A percentile compares a stretch with the other conserved stretches of the same genome.
phyloP scores from a whole-genome alignment of 2,113 vertebrate genomes.

The Ailurus styani region DNA sequence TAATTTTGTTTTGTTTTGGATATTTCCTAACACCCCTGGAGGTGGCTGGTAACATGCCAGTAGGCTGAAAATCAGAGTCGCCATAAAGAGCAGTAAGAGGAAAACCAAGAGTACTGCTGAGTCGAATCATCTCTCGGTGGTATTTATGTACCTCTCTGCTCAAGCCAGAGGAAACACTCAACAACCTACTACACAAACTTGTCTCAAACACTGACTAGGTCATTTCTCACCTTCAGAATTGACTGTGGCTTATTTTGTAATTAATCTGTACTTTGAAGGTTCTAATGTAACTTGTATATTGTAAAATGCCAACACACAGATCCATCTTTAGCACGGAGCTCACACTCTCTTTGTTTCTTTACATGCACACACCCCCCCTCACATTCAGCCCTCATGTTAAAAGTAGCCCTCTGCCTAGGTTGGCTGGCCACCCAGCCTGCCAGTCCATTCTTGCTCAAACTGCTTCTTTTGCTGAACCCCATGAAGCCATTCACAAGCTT shows the following conservation, averaged over 20 bases:
- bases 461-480: not conserved
- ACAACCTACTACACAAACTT: not conserved
- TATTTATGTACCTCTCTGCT: not conserved
- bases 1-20: constrained; percentile 22
- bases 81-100: not conserved
- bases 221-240: not conserved
- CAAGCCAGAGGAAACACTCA: not conserved
- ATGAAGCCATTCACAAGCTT: not conserved
- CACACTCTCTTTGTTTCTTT: not conserved
- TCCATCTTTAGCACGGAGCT: not conserved
- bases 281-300: not conserved
- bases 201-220: not conserved
- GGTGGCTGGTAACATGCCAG: not conserved
- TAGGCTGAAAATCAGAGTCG: not conserved
- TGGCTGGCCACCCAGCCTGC: not conserved
- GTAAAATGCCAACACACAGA: constrained; percentile 11
- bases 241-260: not conserved
- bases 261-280: not conserved
- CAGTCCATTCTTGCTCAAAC: not conserved
- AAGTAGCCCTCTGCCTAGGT: not conserved
- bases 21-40: constrained; percentile 15
- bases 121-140: not conserved
- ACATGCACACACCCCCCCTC: not conserved
- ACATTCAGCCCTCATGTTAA: not conserved
- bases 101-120: not conserved